Percentiles rank a stretch among this genome's conserved stretches.
phyloP scores from a whole-genome alignment of 2,888 invertebrate genomes.

The Ochropleura plecta region DNA sequence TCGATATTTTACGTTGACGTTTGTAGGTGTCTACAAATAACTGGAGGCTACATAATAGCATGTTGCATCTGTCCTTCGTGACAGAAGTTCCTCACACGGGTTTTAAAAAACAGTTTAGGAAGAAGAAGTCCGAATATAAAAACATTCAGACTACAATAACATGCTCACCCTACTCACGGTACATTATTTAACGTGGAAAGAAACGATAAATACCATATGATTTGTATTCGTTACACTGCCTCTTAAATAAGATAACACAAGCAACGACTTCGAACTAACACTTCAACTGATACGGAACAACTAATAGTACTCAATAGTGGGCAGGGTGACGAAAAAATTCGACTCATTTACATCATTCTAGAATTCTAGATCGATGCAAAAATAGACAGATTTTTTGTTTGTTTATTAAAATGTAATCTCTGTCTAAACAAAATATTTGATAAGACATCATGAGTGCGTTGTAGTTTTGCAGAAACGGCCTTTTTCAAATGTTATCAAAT shows the following conservation, averaged over 20 bases:
- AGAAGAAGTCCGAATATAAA: too few species aligned
- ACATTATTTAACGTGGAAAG: slow-evolving; percentile 33
- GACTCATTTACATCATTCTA: slow-evolving; percentile 55
- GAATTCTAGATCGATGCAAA: slow-evolving; percentile 26
- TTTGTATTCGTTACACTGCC: slow-evolving; percentile 43
- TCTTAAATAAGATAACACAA: slow-evolving; percentile 29
- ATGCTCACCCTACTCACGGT: slow-evolving; percentile 20
- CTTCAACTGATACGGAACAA: slow-evolving; percentile 25
- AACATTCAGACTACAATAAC: not conserved
- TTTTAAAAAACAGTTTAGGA: too few species aligned
- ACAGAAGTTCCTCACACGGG: not conserved
- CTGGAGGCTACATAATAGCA: not conserved
- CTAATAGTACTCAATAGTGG: not conserved
- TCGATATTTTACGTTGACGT: not conserved
- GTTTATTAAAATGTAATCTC: slow-evolving; percentile 6
- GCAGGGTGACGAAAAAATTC: slow-evolving; percentile 48
- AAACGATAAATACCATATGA: slow-evolving; percentile 13
- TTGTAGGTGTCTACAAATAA: not conserved
- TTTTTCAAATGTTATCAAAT: too few species aligned
- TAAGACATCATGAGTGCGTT: not conserved
- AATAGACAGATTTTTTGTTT: slow-evolving; percentile 25
- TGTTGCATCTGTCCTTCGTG: not conserved
- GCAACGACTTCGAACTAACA: slow-evolving; percentile 4
- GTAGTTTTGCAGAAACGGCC: not conserved
- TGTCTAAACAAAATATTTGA: not conserved